Conservation (phyloP, 2,797 vertebrate genomes). For the Hydrolagus colliei region DNA sequence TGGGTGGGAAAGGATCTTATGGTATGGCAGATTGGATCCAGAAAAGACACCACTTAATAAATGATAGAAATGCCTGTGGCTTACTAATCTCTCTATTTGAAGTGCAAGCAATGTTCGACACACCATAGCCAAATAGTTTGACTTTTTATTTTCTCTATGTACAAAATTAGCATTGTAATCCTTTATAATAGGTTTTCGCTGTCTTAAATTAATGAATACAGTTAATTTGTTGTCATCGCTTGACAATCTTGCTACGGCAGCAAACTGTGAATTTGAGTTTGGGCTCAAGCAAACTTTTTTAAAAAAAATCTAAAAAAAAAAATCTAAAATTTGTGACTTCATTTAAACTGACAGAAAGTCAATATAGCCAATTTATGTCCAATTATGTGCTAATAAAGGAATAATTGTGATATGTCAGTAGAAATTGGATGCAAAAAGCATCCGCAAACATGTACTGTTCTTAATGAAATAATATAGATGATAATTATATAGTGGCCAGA, state of each 20-base stretch:
- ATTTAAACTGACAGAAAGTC: neutral
- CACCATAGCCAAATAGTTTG: neutral
- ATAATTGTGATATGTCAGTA: neutral
- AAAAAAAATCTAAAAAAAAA: too few relatives aligned
- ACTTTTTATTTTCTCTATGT: neutral
- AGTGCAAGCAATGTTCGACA: neutral
- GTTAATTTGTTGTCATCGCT: neutral
- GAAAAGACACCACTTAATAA: slow-evolving; percentile 18
- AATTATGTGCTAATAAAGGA: neutral
- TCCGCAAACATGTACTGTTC: too few relatives aligned
- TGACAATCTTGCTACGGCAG: neutral
- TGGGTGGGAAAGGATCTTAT: slow-evolving; percentile 5
- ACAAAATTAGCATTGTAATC: neutral
- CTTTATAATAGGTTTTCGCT: neutral
- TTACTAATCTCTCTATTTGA: slow-evolving; percentile 4
- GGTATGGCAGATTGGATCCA: neutral
- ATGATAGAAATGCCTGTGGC: neutral
- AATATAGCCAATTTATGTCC: neutral
- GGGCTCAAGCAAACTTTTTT: neutral
- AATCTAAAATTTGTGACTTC: neutral
- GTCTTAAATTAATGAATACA: neutral
- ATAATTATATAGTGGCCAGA: too few relatives aligned
- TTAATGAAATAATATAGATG: too few relatives aligned
- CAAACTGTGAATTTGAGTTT: neutral
- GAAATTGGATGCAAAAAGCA: neutral